These are phyloP conservation scores for Melanocharis versteri DNA, from an alignment of 2,113 vertebrate genomes.

Conservation along the genomic window DNA sequence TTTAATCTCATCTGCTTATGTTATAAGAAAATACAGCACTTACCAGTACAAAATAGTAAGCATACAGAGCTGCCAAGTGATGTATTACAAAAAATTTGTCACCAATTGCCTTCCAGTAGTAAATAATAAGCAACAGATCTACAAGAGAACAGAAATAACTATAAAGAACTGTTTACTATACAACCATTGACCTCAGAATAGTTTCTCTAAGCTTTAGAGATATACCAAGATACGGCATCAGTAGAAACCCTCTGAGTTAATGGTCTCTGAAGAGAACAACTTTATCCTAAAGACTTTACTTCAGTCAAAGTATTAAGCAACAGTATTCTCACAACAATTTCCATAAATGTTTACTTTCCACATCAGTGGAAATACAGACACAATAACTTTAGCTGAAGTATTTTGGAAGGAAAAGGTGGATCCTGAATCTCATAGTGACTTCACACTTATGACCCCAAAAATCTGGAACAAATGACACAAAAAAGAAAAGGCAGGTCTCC, in stretches of 20 bases:
- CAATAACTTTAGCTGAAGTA: neutral
- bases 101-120: conserved; percentile 94
- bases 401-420: neutral
- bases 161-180: neutral
- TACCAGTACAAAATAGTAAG: conserved; percentile 96
- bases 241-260: neutral
- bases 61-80: conserved; percentile 89
- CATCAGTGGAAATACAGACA: neutral
- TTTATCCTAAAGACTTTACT: neutral
- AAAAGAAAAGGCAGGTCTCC: accelerated
- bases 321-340: neutral
- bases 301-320: neutral
- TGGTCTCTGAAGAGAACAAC: neutral
- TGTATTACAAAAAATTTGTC: conserved; percentile 95
- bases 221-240: neutral
- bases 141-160: conserved; percentile 60
- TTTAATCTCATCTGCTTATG: conserved; percentile 73
- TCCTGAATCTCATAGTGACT: neutral
- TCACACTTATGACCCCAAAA: neutral
- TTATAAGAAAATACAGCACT: conserved; percentile 79
- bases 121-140: conserved; percentile 96
- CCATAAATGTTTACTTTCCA: neutral
- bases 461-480: neutral
- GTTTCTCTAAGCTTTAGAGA: neutral
- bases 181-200: neutral